Conservation (phyloP, 2,113 vertebrate genomes). For the Solenodon paradoxus region DNA sequence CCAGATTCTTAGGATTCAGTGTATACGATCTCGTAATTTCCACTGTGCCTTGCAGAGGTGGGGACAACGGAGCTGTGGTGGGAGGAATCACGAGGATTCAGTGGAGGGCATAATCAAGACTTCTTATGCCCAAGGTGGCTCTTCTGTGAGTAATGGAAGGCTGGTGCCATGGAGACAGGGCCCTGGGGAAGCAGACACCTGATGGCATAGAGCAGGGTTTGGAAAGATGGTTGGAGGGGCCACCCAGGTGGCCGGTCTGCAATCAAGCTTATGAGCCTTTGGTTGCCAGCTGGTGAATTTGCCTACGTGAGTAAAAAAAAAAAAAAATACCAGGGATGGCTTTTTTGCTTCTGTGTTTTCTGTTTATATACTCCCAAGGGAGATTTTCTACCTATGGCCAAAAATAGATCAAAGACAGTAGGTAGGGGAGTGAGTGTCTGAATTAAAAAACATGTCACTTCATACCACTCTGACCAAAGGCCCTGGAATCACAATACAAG, state of each 20-base stretch:
- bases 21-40: background rate
- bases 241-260: background rate
- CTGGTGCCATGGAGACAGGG: background rate
- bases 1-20: background rate
- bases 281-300: background rate
- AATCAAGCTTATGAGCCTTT: background rate
- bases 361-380: conserved; percentile 32
- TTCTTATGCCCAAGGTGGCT: background rate
- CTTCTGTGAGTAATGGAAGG: background rate
- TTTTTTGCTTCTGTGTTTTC: conserved; percentile 20
- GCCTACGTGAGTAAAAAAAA: conserved; percentile 30
- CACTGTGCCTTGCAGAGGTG: background rate
- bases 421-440: background rate
- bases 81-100: background rate
- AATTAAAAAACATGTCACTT: background rate
- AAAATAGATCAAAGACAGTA: conserved; percentile 39
- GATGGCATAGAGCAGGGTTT: background rate
- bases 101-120: no score
- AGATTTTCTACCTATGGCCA: conserved; percentile 35
- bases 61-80: background rate
- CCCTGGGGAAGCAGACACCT: background rate
- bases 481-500: background rate
- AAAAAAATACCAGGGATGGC: conserved; percentile 21
- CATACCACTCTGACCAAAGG: background rate
- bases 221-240: background rate